Conservation (phyloP, 2,888 invertebrate species). For the Brachypalpus laphriformis region DNA sequence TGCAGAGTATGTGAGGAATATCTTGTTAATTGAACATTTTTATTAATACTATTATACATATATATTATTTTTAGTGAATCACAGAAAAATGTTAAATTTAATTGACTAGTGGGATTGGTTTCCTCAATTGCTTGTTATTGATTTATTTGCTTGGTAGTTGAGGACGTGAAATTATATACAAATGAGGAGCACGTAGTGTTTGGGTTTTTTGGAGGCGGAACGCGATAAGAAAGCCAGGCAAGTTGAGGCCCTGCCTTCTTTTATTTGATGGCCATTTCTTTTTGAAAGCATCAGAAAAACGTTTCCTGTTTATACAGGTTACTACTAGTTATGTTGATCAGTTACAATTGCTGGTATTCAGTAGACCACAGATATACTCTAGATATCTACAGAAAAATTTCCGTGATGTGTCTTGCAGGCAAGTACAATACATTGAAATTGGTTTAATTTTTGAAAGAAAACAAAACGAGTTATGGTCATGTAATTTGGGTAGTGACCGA, state of each 20-base stretch:
- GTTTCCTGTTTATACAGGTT: too few species aligned
- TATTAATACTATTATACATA: neutral
- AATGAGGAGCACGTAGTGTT: neutral
- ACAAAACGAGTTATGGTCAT: too few species aligned
- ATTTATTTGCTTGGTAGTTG: neutral
- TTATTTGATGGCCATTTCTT: too few species aligned
- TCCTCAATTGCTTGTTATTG: neutral
- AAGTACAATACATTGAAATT: too few species aligned
- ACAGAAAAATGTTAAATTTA: neutral
- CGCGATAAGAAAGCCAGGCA: neutral
- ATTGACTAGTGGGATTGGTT: neutral
- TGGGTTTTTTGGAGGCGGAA: neutral
- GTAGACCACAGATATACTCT: too few species aligned
- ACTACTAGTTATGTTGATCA: too few species aligned
- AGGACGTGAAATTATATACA: neutral
- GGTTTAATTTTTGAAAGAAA: too few species aligned
- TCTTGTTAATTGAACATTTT: constrained; percentile 9
- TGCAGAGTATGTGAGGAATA: neutral
- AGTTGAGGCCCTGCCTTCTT: neutral
- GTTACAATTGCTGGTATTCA: too few species aligned
- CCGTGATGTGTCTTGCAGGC: too few species aligned
- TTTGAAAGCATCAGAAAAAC: too few species aligned
- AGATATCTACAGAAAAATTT: too few species aligned
- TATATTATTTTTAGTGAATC: neutral
- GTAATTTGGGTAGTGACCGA: too few species aligned